phyloP scores from a whole-genome alignment of 2,797 vertebrate species.

The Onychomys arenicola region DNA sequence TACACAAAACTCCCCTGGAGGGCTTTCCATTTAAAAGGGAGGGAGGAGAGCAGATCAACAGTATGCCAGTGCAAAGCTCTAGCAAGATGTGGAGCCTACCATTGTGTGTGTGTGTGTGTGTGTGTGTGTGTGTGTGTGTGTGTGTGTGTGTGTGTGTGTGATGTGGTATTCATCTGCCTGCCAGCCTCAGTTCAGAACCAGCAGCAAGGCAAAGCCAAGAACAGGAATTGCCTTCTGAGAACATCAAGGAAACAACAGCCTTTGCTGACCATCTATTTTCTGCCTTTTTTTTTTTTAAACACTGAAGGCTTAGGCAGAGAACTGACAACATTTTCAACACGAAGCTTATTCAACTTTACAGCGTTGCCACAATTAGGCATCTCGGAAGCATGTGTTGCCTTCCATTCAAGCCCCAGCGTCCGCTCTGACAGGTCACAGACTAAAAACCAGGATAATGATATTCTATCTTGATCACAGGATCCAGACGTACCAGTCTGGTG shows the following conservation, averaged over 20 bases:
- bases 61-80: constrained; percentile 73
- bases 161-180: constrained; percentile 77
- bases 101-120: not conserved
- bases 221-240: constrained; percentile 79
- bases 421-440: constrained; percentile 81
- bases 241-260: constrained; percentile 84
- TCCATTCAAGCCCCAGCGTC: constrained; percentile 78
- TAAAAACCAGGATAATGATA: constrained; percentile 83
- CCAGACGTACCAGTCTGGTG: constrained; percentile 77
- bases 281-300: too few relatives aligned
- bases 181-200: constrained; percentile 79
- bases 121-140: not conserved
- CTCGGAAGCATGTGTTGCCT: constrained; percentile 82
- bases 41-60: constrained; percentile 68
- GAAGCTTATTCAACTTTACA: constrained; percentile 83
- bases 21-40: constrained; percentile 84
- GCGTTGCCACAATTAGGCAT: constrained; percentile 84
- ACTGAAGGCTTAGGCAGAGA: constrained; percentile 81
- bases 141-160: constrained; percentile 37
- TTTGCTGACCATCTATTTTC: constrained; percentile 84
- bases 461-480: constrained; percentile 68
- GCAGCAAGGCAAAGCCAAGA: constrained; percentile 77
- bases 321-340: constrained; percentile 78
- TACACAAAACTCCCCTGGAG: constrained; percentile 87
- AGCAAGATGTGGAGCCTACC: constrained; percentile 79